Evolutionary conservation across 2,797 vertebrate genomes (phyloP), one percentile per base, ranked within the genome.

Genomic region (Cossypha niveicapilla): DNA sequence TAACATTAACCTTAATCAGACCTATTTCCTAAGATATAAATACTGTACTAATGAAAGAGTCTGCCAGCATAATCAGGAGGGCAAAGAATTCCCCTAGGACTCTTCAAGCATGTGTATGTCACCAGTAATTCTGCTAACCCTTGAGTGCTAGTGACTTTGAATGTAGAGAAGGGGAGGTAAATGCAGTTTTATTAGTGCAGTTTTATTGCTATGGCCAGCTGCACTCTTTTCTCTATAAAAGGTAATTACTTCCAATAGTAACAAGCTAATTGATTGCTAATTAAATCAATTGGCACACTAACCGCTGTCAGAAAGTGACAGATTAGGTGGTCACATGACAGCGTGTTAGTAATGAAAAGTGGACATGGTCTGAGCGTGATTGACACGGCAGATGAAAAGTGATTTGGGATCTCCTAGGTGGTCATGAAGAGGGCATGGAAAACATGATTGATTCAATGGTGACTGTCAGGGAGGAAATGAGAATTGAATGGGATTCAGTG

Each of bases 241-340:
- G 98, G 98, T 99, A 99, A 99, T 99, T 99, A 99, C 98, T 98
- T 98, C 98, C 98, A 99, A 99, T 99, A 98, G 98, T 99, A 99
- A 99, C 99, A 99, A 99, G 99, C 99, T 99, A 99, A 99, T 99
- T 99, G 99, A 99, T 99, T 99, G 99, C 98, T 99, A 99, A 99
- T 99, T 99, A 99, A 99, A 98, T 99, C 98, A 99, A 99, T 99
- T 98, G 98, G 98, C 98, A 98, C 98, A 98, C 98, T 98, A 98
- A 98, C 98, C 96, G 96, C 98, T 98, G 98, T 98, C 98, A 98
- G 98, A 96, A 97, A 98, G 98, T 99, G 99, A 99, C 98, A 98
- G 98, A 99, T 99, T 98, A 98, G 97, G 93, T 94, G 97, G 98
- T 98, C 98, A 98, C 97, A 93, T 98, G 98, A 98, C 96, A 94